Evolutionary conservation across 2,797 vertebrate species (phyloP).

Genomic region (Fistularia tabacaria): DNA sequence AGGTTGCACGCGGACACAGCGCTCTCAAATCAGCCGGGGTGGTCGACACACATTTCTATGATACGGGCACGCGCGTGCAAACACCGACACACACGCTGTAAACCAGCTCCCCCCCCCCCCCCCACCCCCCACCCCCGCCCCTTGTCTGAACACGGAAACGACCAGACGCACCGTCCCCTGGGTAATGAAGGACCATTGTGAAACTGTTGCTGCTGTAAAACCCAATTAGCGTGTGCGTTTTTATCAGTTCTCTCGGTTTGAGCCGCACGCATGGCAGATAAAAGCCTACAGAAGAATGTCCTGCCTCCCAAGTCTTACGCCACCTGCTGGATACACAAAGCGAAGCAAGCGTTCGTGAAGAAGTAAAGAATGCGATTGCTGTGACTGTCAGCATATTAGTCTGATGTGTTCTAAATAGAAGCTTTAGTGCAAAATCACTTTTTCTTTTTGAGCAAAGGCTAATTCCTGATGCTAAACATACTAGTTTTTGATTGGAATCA

Average conservation of each 20-base stretch:
- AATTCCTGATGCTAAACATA: conserved; percentile 26
- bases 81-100: conserved; percentile 4
- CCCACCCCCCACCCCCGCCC: conserved; percentile 24
- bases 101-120: not conserved
- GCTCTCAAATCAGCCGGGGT: conserved; percentile 32
- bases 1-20: conserved; percentile 32
- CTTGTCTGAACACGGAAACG: conserved; percentile 50
- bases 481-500: conserved; percentile 4
- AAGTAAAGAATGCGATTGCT: conserved; percentile 3
- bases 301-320: conserved; percentile 33
- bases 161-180: conserved; percentile 61
- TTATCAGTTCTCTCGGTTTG: conserved; percentile 58
- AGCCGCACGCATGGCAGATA: conserved; percentile 55
- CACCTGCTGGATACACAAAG: conserved; percentile 64
- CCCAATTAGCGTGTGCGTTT: conserved; percentile 70
- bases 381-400: conserved; percentile 11
- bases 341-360: conserved; percentile 17
- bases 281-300: conserved; percentile 38
- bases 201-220: conserved; percentile 66
- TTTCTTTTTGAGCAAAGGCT: conserved; percentile 15
- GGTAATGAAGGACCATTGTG: conserved; percentile 70
- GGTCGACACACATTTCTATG: conserved; percentile 36
- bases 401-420: conserved; percentile 35
- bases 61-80: conserved; percentile 16
- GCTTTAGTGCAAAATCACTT: conserved; percentile 27